Base-by-base conservation (phyloP, 35 echinoderm and acorn worm genomes). In the Apostichopus californicus region DNA sequence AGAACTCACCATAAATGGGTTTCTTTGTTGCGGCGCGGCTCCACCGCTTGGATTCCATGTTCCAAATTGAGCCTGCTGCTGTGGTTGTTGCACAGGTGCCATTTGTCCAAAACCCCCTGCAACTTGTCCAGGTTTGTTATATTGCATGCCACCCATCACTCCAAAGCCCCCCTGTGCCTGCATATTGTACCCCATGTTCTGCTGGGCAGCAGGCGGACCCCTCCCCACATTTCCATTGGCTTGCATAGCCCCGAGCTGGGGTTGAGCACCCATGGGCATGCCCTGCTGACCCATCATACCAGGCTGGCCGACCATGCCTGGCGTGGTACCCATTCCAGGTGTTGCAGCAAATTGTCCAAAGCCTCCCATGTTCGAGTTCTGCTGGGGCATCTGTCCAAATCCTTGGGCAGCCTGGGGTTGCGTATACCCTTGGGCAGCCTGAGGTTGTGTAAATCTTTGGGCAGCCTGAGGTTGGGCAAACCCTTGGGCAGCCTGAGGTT, bases 111-210 rank as follows among this genome's bases (percentile, higher is more conserved):
- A 85, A 17, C 81, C 81, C 5, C 71, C 71, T 1, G 18, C 81
- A 12, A 85, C 24, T 18, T 85, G 81, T 56, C 14, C 81, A 20
- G 81, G 55, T 85, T 85, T 85, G 81, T 85, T 85, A 60, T 85
- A 85, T 85, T 57, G 81, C 81, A 85, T 85, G 18, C 54, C 81
- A 58, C 34, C 81, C 57, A 59, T 60, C 54, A 58, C 57, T 6
- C 81, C 81, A 85, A 58, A 85, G 52, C 81, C 81, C 81, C 81
- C 81, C 25, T 85, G 81, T 10, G 81, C 54, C 81, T 85, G 81
- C 56, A 85, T 58, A 59, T 85, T 85, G 54, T 85, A 85, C 13
- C 81, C 81, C 81, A 85, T 85, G 81, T 85, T 85, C 81, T 58
- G 54, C 6, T 56, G 81, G 17, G 55, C 5, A 6, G 81, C 8